Evolutionary conservation across 2,888 invertebrate genomes (phyloP).

Genomic region (Oithona nana): DNA sequence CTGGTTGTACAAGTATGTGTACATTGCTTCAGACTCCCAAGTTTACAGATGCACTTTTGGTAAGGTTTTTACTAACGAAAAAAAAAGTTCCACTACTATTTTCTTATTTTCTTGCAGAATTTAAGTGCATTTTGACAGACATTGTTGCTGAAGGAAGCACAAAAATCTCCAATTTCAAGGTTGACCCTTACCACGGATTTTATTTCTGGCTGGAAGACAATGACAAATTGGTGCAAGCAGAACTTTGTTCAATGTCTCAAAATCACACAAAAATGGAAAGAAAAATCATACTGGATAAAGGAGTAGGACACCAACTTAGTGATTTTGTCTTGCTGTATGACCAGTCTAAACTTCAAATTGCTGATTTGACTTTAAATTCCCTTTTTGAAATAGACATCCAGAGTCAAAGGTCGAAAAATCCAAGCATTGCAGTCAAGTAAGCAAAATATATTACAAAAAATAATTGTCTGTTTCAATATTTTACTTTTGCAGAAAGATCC

Average conservation of each 20-base stretch:
- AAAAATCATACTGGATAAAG: neutral
- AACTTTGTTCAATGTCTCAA: neutral
- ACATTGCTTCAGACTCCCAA: no score
- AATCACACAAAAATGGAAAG: neutral
- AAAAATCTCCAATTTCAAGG: neutral
- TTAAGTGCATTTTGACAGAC: no score
- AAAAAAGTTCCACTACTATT: neutral
- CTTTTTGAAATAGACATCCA: neutral
- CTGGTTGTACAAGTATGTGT: no score
- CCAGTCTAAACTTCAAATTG: neutral
- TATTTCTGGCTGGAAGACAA: neutral
- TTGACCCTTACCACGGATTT: neutral
- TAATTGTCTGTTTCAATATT: no score
- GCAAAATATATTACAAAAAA: no score
- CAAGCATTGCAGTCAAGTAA: neutral
- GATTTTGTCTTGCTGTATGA: neutral
- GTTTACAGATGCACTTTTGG: no score
- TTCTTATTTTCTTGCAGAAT: neutral
- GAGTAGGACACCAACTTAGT: neutral
- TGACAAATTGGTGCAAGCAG: neutral
- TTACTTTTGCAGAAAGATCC: no score
- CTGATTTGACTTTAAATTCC: neutral
- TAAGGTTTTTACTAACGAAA: neutral
- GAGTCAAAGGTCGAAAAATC: no score
- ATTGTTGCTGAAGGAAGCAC: no score